Percentiles rank a stretch among this genome's conserved stretches.
These are phyloP conservation scores for Aplysia californica DNA, from an alignment of 1,140 invertebrate genomes.

Conservation along the genomic window DNA sequence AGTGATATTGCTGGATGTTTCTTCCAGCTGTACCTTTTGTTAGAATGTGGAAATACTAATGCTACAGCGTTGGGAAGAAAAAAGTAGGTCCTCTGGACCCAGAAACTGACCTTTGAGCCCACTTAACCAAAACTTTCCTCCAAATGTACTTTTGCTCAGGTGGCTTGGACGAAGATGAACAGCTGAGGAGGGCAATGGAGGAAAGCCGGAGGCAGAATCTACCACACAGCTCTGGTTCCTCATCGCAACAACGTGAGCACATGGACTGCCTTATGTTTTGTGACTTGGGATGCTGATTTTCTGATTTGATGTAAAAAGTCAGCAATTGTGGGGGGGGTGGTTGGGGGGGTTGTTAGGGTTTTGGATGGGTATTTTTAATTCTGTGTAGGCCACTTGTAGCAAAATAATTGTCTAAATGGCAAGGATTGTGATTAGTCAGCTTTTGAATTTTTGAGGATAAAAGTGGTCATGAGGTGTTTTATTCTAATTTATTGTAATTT, in stretches of 20 bases:
- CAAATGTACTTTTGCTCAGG: slow-evolving; percentile 30
- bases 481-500: too few relatives aligned
- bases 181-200: slow-evolving; percentile 41
- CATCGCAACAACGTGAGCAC: neutral
- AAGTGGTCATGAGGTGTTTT: too few relatives aligned
- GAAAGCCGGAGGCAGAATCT: slow-evolving; percentile 35
- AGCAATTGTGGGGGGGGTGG: neutral
- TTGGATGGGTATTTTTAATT: too few relatives aligned
- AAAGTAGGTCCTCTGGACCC: slow-evolving; percentile 33
- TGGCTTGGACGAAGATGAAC: slow-evolving; percentile 53
- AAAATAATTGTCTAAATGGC: too few relatives aligned
- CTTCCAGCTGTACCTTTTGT: neutral
- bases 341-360: too few relatives aligned
- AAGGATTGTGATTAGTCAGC: too few relatives aligned
- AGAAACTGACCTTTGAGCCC: slow-evolving; percentile 26
- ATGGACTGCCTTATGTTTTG: neutral
- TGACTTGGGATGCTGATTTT: neutral
- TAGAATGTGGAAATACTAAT: neutral
- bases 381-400: too few relatives aligned
- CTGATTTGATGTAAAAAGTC: neutral
- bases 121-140: slow-evolving; percentile 5
- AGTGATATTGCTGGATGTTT: too few relatives aligned
- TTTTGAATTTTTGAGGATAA: too few relatives aligned
- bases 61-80: slow-evolving; percentile 35
- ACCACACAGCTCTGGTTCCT: neutral